Evolutionary conservation across 2,888 invertebrate species (phyloP), one percentile per base, ranked within the genome.

Genomic region (Hydroisotoma schaefferi): DNA sequence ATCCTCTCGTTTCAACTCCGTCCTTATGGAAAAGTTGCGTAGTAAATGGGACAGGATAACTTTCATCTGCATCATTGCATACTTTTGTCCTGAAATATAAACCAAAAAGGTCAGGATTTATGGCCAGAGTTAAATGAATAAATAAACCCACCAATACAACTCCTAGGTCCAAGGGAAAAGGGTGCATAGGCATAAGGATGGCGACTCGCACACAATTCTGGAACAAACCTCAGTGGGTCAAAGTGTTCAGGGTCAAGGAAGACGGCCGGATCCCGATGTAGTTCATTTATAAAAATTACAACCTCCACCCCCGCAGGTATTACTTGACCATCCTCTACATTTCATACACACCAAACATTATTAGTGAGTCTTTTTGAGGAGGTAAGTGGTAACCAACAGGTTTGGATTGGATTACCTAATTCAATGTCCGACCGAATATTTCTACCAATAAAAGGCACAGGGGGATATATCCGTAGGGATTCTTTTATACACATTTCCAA

Each of bases 201-300:
- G 37, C 80, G 73, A 2, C 74, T 74, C 2, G 58, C 62, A 2
- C 67, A 65, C 56, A 78, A 77, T 63, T 80, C 79, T 2, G 77
- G 75, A 18, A 78, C 71, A 73, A 81, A 82, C 44, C 80, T 73
- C 62, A 80, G 78, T 0, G 82, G 81, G 61, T 80, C 76, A 73
- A 79, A 82, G 44, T 68, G 74, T 49, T 80, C 78, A 1, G 82
- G 81, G 54, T 80, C 75, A 1, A 79, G 77, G 69, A 77, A 82
- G 57, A 75, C 74, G 20, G 75, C 72, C 2, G 77, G 76, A 72
- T 81, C 77, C 20, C 77, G 73, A 67, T 82, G 81, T 15, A 78
- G 66, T 57, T 74, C 53, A 23, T 53, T 25, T 2, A 53, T 5
- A 18, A 38, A 23, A 15, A 53, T 15, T 12, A 22, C 26, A 4